A percentile compares a stretch with the other conserved stretches of the same genome.
These are phyloP conservation scores for Lasioglossum oenotherae DNA, from an alignment of 2,888 invertebrate genomes.

Conservation along the genomic window DNA sequence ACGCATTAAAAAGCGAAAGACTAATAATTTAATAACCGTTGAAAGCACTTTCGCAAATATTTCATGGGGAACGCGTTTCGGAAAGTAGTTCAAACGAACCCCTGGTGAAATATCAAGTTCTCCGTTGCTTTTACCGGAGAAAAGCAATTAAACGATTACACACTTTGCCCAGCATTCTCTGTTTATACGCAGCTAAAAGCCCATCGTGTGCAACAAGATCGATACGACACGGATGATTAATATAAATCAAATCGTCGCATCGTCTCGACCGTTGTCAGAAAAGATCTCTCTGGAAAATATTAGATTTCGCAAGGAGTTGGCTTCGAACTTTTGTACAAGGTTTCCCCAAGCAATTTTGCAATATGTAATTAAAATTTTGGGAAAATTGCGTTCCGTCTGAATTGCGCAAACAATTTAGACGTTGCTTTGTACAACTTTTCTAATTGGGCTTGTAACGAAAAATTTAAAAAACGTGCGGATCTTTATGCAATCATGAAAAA, in stretches of 20 bases:
- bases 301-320: neutral
- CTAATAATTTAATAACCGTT: constrained; percentile 6
- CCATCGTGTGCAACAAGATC: neutral
- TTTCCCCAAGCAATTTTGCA: neutral
- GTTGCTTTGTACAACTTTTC: too few relatives aligned
- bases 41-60: neutral
- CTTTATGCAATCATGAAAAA: too few relatives aligned
- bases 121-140: neutral
- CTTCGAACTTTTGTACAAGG: too few relatives aligned
- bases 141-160: constrained; percentile 39
- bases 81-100: constrained; percentile 16
- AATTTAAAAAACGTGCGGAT: too few relatives aligned
- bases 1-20: constrained; percentile 10
- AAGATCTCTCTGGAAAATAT: neutral
- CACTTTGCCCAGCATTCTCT: neutral
- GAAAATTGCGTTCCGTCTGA: too few relatives aligned
- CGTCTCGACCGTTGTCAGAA: neutral
- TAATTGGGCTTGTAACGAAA: too few relatives aligned
- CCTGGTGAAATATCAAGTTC: constrained; percentile 5
- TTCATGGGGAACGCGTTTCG: constrained; percentile 9
- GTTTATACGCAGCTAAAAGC: constrained; percentile 15
- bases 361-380: too few relatives aligned
- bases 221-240: constrained; percentile 5
- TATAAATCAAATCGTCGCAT: neutral
- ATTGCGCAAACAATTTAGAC: too few relatives aligned